Percentiles rank a stretch among this genome's conserved stretches.
These are phyloP conservation scores for Gobius niger DNA, from an alignment of 2,113 vertebrate species.

Conservation along the genomic window DNA sequence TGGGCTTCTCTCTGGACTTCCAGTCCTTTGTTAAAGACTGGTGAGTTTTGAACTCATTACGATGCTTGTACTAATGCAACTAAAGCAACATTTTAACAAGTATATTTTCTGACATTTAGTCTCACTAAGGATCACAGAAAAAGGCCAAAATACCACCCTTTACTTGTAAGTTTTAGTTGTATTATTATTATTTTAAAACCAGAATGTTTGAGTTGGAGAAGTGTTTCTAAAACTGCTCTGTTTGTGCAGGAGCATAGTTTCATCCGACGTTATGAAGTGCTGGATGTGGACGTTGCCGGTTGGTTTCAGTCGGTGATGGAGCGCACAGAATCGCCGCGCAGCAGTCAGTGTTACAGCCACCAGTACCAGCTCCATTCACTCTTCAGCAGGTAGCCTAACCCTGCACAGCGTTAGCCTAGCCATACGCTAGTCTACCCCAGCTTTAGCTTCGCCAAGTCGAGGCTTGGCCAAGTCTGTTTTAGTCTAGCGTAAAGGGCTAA, in stretches of 20 bases:
- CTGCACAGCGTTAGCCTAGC: constrained; percentile 34
- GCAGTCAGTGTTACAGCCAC: constrained; percentile 88
- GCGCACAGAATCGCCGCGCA: constrained; percentile 90
- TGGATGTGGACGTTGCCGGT: constrained; percentile 91
- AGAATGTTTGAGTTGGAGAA: neutral
- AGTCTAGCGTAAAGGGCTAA: constrained; percentile 57
- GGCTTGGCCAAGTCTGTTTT: constrained; percentile 44
- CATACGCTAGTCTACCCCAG: constrained; percentile 57
- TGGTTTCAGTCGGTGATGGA: constrained; percentile 98
- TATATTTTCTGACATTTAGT: constrained; percentile 65
- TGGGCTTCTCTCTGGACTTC: constrained; percentile 94
- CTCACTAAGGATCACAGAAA: constrained; percentile 99
- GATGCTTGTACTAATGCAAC: neutral
- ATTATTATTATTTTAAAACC: neutral
- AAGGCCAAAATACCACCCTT: constrained; percentile 97
- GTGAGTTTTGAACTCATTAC: constrained; percentile 66
- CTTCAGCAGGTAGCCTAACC: constrained; percentile 89
- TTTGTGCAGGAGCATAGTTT: constrained; percentile 87
- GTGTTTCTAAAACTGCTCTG: neutral
- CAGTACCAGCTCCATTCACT: constrained; percentile 93
- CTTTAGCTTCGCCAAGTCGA: constrained; percentile 53
- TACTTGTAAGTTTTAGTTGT: constrained; percentile 81
- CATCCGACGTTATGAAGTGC: constrained; percentile 89
- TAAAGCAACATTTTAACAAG: neutral
- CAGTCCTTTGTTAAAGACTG: constrained; percentile 98